These are phyloP conservation scores for Mesitornis unicolor DNA, from an alignment of 2,113 vertebrate species.

Conservation along the genomic window DNA sequence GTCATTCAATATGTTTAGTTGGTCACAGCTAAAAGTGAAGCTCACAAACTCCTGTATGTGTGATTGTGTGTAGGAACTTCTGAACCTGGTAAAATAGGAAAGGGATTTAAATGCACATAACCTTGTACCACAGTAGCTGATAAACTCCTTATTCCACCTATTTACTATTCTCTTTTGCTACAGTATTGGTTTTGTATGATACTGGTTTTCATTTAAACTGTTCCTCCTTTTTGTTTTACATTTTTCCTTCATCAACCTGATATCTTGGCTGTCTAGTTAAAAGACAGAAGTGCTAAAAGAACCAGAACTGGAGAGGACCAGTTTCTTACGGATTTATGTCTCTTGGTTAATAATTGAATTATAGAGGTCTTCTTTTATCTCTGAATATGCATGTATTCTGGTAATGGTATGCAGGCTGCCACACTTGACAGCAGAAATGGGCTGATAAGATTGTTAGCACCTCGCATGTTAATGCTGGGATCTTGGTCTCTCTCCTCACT, in stretches of 20 bases:
- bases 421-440: constrained; percentile 28
- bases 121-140: neutral
- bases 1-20: neutral
- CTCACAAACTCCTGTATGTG: neutral
- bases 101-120: neutral
- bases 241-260: neutral
- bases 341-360: constrained; percentile 43
- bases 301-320: neutral
- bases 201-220: neutral
- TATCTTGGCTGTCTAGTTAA: neutral
- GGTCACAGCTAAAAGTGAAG: neutral
- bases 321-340: neutral
- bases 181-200: neutral
- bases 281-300: neutral
- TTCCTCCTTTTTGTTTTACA: neutral
- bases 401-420: constrained; percentile 16
- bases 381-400: constrained; percentile 1
- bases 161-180: neutral
- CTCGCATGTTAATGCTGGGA: constrained; percentile 7
- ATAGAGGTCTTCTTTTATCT: constrained; percentile 33
- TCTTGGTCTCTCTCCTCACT: neutral
- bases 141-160: neutral
- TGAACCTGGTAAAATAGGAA: neutral
- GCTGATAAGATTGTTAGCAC: constrained; percentile 35
- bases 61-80: neutral